Evolutionary conservation across 2,113 vertebrate species (phyloP).

Genomic region (Proteles cristata): DNA sequence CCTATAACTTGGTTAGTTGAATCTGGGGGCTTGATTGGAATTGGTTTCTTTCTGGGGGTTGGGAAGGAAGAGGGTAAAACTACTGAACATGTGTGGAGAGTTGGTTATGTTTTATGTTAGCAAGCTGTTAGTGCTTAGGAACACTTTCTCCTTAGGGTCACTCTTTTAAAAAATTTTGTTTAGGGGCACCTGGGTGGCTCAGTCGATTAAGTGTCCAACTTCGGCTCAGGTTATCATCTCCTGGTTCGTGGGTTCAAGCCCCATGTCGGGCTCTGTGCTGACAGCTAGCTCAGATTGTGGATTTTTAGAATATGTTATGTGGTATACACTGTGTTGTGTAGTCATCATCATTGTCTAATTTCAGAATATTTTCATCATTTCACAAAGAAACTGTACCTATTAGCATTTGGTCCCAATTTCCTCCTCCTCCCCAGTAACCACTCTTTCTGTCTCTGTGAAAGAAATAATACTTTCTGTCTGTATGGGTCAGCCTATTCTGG

Average conservation of each 20-base stretch:
- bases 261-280: too few relatives aligned
- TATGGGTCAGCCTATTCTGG: neutral
- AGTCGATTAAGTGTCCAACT: too few relatives aligned
- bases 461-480: neutral
- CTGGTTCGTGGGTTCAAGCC: too few relatives aligned
- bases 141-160: neutral
- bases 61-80: neutral
- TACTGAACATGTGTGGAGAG: neutral
- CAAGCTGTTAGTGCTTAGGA: neutral
- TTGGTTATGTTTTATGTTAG: neutral
- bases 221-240: too few relatives aligned
- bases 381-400: neutral
- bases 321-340: neutral
- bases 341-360: neutral
- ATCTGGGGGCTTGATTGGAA: neutral
- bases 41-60: neutral
- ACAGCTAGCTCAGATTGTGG: neutral
- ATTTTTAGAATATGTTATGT: neutral
- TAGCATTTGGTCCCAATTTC: neutral
- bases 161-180: too few relatives aligned
- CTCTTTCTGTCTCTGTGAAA: neutral
- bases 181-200: too few relatives aligned
- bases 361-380: neutral
- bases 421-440: neutral
- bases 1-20: neutral